Conservation (phyloP, 2,113 vertebrate genomes). For the Corapipo altera region DNA sequence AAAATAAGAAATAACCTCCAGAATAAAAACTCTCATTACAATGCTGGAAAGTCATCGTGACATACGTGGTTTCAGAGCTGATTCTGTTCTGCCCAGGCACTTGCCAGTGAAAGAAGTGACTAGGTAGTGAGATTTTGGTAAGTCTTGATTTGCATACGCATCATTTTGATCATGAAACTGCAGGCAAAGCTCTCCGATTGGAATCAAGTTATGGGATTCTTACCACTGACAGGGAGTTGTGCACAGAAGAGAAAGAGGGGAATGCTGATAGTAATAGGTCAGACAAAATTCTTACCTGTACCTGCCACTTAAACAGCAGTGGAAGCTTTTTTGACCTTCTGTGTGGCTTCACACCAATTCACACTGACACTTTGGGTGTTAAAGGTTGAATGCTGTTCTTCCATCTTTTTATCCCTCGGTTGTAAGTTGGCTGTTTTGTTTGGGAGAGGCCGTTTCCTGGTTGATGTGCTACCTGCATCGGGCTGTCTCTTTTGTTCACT, state of each 20-base stretch:
- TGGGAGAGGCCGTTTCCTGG: slow-evolving; percentile 57
- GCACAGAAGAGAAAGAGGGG: not conserved
- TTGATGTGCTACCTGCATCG: slow-evolving; percentile 68
- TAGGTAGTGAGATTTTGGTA: not conserved
- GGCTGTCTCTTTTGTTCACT: slow-evolving; percentile 78
- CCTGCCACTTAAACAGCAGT: not conserved
- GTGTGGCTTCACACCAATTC: not conserved
- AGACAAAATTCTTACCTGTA: not conserved
- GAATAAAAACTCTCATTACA: not conserved
- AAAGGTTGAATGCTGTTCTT: not conserved
- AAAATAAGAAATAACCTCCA: not conserved
- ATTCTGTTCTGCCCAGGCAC: not conserved
- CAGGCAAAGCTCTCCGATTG: not conserved
- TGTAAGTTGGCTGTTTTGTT: slow-evolving; percentile 25
- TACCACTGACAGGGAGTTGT: not conserved
- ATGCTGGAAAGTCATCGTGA: not conserved
- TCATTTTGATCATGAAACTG: not conserved
- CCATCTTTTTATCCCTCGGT: not conserved
- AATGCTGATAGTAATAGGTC: not conserved
- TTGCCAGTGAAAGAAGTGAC: not conserved
- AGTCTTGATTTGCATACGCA: not conserved
- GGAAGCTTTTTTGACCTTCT: not conserved
- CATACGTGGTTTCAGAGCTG: not conserved
- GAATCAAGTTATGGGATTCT: not conserved
- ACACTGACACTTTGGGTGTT: not conserved